Evolutionary conservation across 2,113 vertebrate genomes (phyloP).

Genomic region (Macquaria australasica): DNA sequence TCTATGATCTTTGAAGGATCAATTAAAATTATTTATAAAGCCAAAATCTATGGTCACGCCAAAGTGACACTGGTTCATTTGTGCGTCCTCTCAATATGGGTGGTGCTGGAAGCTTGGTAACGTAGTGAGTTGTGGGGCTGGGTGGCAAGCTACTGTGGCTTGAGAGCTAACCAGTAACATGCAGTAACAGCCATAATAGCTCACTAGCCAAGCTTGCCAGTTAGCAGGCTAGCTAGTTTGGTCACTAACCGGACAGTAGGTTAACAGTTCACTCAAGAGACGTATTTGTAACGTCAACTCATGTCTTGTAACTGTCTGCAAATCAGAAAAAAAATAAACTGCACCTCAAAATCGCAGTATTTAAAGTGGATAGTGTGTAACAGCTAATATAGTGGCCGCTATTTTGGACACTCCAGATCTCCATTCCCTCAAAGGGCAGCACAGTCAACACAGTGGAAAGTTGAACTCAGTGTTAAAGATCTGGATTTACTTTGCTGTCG

Average conservation of each 20-base stretch:
- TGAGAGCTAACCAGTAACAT: too few relatives aligned
- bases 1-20: not conserved
- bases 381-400: not conserved
- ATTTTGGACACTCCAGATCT: not conserved
- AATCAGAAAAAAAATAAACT: not conserved
- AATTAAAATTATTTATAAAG: not conserved
- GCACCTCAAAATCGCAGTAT: not conserved
- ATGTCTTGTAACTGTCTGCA: not conserved
- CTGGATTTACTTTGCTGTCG: not conserved
- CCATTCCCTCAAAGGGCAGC: not conserved
- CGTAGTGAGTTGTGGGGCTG: not conserved
- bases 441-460: not conserved
- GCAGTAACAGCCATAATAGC: not conserved
- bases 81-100: not conserved
- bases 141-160: not conserved
- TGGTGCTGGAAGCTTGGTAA: not conserved
- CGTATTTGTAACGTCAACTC: not conserved
- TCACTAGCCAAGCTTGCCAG: not conserved
- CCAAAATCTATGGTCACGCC: not conserved
- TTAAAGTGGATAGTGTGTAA: not conserved
- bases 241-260: not conserved
- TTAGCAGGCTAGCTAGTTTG: not conserved
- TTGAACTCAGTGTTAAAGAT: not conserved
- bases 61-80: not conserved
- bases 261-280: not conserved